Evolutionary conservation across 2,113 vertebrate genomes (phyloP), one percentile per base, ranked within the genome.

Genomic region (Protobothrops flavoviridis): DNA sequence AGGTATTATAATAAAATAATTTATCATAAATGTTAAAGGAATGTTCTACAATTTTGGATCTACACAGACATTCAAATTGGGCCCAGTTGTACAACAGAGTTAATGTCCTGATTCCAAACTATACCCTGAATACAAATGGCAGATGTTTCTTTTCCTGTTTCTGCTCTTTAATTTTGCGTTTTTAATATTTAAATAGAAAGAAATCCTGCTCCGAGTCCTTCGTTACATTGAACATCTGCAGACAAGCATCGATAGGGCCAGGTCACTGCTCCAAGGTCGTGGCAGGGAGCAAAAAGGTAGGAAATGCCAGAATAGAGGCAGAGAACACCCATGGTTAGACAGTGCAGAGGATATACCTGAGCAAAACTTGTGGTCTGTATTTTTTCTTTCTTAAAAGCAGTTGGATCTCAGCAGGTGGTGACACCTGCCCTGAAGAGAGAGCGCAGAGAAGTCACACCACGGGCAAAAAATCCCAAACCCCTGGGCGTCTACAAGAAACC

Each of bases 211-310:
- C 69, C 94, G 95, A 0, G 90, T 95, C 57, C 96, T 97, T 90
- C 87, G 94, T 39, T 97, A 97, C 52, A 97, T 97, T 45, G 94
- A 96, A 15, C 94, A 96, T 89, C 95, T 97, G 20, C 96, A 97
- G 92, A 92, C 87, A 21, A 94, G 45, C 93, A 96, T 97, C 9
- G 29, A 93, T 39, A 94, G 88, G 33, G 89, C 90, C 94, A 94
- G 88, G 90, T 69, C 96, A 2, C 52, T 96, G 61, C 95, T 97
- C 39, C 64, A 29, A 15, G 17, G 88, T 50, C 89, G 85, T 45
- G 10, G 13, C 29, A 55, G 24, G 29, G 92, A 53, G 1, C n/a
- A 74, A 29, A 90, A 90, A 86, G 88, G 81, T 93, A 69, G 87
- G 33, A 11, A 33, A n/a, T 33, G 26, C 55, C 43, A 61, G 81